Conservation (phyloP, 1,140 invertebrate species). For the Calosoma granatense region DNA sequence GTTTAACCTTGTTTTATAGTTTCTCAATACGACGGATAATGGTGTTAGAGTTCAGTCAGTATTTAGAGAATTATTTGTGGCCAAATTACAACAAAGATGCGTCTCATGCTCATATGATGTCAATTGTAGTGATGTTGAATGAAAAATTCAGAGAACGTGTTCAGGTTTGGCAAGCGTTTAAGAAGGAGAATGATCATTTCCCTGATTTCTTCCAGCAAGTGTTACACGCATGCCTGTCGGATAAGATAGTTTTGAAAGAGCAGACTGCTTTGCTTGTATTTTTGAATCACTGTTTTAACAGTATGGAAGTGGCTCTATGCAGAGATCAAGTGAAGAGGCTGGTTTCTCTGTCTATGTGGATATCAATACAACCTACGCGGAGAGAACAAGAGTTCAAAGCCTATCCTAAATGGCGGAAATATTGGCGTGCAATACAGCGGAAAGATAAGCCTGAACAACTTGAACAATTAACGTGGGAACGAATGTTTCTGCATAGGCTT, state of each 20-base stretch:
- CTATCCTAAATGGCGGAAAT: constrained; percentile 84
- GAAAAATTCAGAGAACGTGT: constrained; percentile 96
- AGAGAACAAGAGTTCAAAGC: constrained; percentile 77
- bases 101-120: constrained; percentile 77
- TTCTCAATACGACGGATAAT: constrained; percentile 83
- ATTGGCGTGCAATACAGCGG: constrained; percentile 83
- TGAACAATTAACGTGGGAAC: constrained; percentile 73
- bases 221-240: constrained; percentile 57
- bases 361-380: constrained; percentile 72
- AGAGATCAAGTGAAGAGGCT: constrained; percentile 84
- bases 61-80: constrained; percentile 95
- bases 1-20: constrained; percentile 38
- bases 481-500: constrained; percentile 76
- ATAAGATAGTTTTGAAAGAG: constrained; percentile 54
- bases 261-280: constrained; percentile 84
- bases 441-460: constrained; percentile 66
- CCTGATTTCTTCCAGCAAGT: constrained; percentile 80
- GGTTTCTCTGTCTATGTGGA: constrained; percentile 91
- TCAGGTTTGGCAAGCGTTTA: constrained; percentile 89
- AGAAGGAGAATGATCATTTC: constrained; percentile 72
- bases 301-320: constrained; percentile 90
- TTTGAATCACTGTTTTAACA: constrained; percentile 94
- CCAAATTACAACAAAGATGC: constrained; percentile 76
- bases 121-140: constrained; percentile 95
- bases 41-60: constrained; percentile 95